Evolutionary conservation across 1,140 invertebrate species (phyloP).

Genomic region (Drosophila repleta): DNA sequence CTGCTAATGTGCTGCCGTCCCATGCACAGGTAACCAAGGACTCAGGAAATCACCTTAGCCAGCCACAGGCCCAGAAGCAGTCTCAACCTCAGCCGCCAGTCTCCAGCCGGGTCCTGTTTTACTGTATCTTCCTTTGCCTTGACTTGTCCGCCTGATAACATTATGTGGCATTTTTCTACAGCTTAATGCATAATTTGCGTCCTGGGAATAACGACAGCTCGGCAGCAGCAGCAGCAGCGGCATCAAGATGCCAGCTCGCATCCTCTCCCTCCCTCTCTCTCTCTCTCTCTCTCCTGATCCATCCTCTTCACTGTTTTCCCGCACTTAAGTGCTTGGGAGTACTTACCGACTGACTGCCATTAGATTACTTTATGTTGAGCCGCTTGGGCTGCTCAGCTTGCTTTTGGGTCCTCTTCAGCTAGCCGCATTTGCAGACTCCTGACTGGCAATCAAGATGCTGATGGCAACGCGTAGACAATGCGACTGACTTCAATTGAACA

Average conservation of each 20-base stretch:
- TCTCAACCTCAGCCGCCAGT: background rate
- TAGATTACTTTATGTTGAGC: constrained; percentile 77
- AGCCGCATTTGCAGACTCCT: constrained; percentile 14
- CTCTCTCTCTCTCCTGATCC: background rate
- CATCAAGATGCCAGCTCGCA: constrained; percentile 35
- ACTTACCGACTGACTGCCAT: constrained; percentile 66
- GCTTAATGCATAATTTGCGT: constrained; percentile 81
- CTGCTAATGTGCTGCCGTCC: constrained; percentile 36
- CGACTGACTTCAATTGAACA: constrained; percentile 31
- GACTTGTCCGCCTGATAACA: constrained; percentile 61
- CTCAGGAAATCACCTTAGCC: constrained; percentile 46
- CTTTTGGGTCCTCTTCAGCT: constrained; percentile 40
- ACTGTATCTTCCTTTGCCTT: constrained; percentile 15
- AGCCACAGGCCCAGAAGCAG: background rate
- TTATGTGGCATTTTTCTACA: constrained; percentile 79
- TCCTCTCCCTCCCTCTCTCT: background rate
- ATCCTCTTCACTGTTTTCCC: constrained; percentile 16
- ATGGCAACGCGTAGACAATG: constrained; percentile 35
- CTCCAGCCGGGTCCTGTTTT: background rate
- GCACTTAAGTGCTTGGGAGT: constrained; percentile 62
- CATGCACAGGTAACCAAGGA: constrained; percentile 7
- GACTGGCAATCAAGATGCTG: constrained; percentile 46
- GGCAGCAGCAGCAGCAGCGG: background rate
- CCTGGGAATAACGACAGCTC: constrained; percentile 67
- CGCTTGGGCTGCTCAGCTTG: constrained; percentile 55